Conservation (phyloP, 2,888 invertebrate genomes). For the Pseudeuparius sepicola region DNA sequence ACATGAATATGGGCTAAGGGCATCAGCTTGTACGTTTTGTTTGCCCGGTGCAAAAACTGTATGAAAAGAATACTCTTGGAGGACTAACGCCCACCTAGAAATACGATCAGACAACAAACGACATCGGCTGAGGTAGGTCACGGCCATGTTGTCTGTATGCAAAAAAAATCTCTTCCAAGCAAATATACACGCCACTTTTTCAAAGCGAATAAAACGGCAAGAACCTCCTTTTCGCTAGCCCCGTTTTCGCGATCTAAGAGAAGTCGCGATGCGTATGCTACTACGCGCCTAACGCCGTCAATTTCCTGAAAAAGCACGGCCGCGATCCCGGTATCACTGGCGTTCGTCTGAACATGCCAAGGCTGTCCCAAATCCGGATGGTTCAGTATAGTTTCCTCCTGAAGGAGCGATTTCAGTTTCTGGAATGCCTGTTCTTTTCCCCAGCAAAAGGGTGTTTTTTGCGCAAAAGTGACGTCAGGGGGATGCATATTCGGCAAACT, state of each 20-base stretch:
- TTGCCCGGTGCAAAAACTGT: background rate
- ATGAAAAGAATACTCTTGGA: too few species aligned
- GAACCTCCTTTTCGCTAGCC: background rate
- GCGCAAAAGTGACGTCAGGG: conserved; percentile 5
- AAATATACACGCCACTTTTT: conserved; percentile 2
- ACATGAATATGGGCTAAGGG: conserved; percentile 7
- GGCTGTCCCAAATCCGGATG: conserved; percentile 11
- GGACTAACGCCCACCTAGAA: too few species aligned
- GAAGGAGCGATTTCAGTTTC: background rate
- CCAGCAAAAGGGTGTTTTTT: conserved; percentile 10
- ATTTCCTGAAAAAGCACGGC: background rate
- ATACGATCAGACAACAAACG: too few species aligned
- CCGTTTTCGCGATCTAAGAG: conserved; percentile 4
- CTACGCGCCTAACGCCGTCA: background rate
- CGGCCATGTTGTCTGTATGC: too few species aligned
- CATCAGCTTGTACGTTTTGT: conserved; percentile 5
- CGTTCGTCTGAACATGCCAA: conserved; percentile 11
- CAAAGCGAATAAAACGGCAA: background rate
- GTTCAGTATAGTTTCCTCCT: background rate
- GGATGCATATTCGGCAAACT: conserved; percentile 6
- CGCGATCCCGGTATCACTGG: conserved; percentile 10
- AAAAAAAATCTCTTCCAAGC: too few species aligned
- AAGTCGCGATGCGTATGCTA: conserved; percentile 4
- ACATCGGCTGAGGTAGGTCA: too few species aligned
- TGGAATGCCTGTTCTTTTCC: conserved; percentile 7